phyloP scores from a whole-genome alignment of 2,888 invertebrate species.

The Morinoia aosen region DNA sequence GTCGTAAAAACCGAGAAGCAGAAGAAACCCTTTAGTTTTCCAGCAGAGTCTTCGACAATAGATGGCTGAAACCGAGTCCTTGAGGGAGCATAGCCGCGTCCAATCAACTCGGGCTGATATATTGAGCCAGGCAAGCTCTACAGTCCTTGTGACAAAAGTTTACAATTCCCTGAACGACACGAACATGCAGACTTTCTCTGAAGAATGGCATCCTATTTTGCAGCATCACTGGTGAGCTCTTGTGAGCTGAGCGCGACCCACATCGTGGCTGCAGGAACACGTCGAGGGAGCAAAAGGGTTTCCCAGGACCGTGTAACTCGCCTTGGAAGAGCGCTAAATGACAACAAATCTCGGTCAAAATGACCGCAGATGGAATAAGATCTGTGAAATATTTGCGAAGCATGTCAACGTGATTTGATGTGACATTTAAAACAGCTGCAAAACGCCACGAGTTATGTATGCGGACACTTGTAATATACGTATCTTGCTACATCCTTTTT shows the following conservation, averaged over 20 bases:
- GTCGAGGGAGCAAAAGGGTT: background rate
- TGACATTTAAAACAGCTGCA: background rate
- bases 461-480: too few species aligned
- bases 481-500: too few species aligned
- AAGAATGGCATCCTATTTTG: background rate
- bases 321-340: background rate
- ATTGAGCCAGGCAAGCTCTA: background rate
- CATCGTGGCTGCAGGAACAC: background rate
- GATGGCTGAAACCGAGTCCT: background rate
- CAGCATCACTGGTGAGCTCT: constrained; percentile 1
- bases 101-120: background rate
- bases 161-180: background rate
- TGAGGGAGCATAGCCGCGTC: background rate
- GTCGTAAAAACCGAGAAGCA: background rate
- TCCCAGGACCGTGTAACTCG: background rate
- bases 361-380: background rate
- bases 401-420: background rate
- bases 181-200: background rate
- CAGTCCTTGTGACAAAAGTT: background rate
- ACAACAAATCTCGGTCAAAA: background rate
- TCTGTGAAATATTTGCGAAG: background rate
- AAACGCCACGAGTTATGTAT: background rate
- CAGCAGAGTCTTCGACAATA: background rate
- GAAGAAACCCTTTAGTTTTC: background rate
- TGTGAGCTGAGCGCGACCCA: background rate